A percentile compares a stretch with the other conserved stretches of the same genome.
Evolutionary conservation across 2,113 vertebrate genomes (phyloP).

Genomic region (Aramus guarauna): DNA sequence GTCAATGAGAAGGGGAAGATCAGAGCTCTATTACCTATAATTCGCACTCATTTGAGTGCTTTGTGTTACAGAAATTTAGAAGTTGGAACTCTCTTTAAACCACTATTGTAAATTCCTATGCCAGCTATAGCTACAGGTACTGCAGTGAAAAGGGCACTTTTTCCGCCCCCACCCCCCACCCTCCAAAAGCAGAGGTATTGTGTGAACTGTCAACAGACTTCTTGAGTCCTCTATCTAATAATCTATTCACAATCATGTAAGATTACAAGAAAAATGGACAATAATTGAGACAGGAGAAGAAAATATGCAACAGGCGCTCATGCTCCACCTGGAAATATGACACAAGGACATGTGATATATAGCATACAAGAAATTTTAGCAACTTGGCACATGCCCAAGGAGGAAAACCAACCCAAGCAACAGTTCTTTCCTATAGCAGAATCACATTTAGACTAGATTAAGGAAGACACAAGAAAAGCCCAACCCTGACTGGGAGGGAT

Average conservation of each 20-base stretch:
- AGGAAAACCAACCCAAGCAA: not conserved
- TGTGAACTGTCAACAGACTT: not conserved
- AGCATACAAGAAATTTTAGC: not conserved
- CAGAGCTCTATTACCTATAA: not conserved
- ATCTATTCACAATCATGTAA: not conserved
- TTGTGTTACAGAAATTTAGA: not conserved
- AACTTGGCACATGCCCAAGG: not conserved
- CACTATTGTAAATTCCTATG: not conserved
- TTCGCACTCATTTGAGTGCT: not conserved
- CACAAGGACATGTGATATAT: not conserved
- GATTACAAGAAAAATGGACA: not conserved
- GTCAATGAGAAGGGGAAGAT: not conserved
- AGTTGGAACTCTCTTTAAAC: not conserved
- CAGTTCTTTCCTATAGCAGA: not conserved
- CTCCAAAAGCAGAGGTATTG: not conserved
- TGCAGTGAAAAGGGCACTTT: not conserved
- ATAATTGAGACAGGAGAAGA: not conserved
- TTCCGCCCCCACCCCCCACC: no score
- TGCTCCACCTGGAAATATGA: not conserved
- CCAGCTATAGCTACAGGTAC: not conserved
- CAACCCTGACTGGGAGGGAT: fast-evolving
- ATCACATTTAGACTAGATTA: not conserved
- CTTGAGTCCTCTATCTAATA: not conserved
- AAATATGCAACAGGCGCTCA: not conserved
- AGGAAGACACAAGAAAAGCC: not conserved